Evolutionary conservation across 2,888 invertebrate species (phyloP), one percentile per base, ranked within the genome.

Genomic region (Rotaria socialis): DNA sequence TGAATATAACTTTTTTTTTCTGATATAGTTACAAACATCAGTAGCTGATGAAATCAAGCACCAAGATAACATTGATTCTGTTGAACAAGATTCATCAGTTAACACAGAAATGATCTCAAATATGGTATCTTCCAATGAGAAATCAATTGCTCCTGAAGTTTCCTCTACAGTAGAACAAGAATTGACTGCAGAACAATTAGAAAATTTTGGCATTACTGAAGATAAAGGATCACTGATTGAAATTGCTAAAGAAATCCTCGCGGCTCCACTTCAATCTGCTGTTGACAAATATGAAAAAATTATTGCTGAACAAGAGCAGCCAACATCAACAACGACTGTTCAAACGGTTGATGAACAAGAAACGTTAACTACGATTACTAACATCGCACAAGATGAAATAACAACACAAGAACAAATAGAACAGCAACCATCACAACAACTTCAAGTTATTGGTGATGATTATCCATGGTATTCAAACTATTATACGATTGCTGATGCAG

Each of bases 401-500:
- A 60, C 10, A 60, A 8, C 27, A 27, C 60, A 60, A 6, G 11
- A 67, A 19, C 35, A 27, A 67, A 3, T 16, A 1, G 14, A 22
- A 24, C 19, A 2, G 24, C 24, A 41, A 80, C 5, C 11, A 80
- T 47, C 47, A 24, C 24, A 43, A 80, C 47, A 1, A 24, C 43
- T 80, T 43, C 80, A 80, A 80, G n/a, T 80, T 24, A 24, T 80
- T 8, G 19, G n/a, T 47, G 80, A 80, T 47, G 14, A 22, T 16
- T 80, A 80, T 47, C 47, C 80, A 47, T 80, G 80, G 80, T 80
- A 80, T 47, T 19, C 80, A n/a, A 47, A 11, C n/a, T n/a, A 80
- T n/a, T 80, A 24, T 47, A 47, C 2, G 0, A 47, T 80, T 24
- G n/a, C 47, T 4, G 80, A 80, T 43, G 47, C 80, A 47, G 80